Evolutionary conservation across 2,797 vertebrate genomes (phyloP), one percentile per base, ranked within the genome.

Genomic region (Enteromius anoplus): DNA sequence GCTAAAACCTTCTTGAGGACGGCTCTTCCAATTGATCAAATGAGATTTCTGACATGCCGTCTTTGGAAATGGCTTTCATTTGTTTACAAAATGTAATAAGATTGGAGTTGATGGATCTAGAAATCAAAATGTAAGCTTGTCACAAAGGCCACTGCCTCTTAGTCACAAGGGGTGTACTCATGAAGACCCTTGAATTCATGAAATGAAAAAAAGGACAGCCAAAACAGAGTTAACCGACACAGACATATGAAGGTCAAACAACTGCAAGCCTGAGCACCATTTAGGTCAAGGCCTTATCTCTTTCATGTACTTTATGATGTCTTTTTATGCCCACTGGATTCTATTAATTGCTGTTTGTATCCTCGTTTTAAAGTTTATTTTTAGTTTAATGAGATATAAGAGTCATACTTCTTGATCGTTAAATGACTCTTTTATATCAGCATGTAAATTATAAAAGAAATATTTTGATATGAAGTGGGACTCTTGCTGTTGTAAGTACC

Each of bases 341-440:
- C 6, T 8, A 26, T 72, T 64, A 80, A 71, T 32, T 71, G 51
- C 55, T 62, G 55, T 19, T 47, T 32, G 19, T 7, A 72, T 55
- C 12, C 21, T 51, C 12, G 23, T 75, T 82, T 75, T 49, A 75
- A 42, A 53, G 45, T 55, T 62, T 55, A 42, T 66, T 66, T 82
- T 82, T 55, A 68, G 47, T 75, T 82, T 34, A 23, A 49, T 55
- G 45, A 66, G 23, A 75, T 7, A 19, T 45, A 64, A 17, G 21
- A 37, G 9, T 23, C 29, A 47, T 37, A 47, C 29, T 55, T 69
- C 51, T n/a, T 75, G 58, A 23, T 66, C n/a, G 37, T 55, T 4
- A 15, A 82, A 11, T 66, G 60, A 37, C 23, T 82, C 70, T 65
- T 53, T 73, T 73, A 40, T 75, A 75, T 62, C 60, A 17, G 17